Conservation (phyloP, 2,113 vertebrate species). For the Synodontis membranacea region DNA sequence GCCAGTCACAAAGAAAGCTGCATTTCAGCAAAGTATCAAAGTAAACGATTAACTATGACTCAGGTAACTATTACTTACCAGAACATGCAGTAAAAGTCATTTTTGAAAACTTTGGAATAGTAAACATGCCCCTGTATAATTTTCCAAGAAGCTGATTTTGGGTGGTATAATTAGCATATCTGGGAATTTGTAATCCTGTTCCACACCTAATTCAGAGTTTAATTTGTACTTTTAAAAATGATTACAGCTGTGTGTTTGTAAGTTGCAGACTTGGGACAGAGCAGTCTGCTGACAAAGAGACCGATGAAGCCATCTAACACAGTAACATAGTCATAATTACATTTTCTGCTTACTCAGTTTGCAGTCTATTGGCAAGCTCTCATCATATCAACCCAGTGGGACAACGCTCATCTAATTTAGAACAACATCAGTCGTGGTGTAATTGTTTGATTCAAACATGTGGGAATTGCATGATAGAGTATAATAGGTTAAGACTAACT, state of each 20-base stretch:
- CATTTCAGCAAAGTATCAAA: background rate
- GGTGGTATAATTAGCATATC: background rate
- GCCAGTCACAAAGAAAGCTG: background rate
- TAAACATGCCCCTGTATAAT: background rate
- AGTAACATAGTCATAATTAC: conserved; percentile 32
- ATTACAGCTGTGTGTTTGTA: background rate
- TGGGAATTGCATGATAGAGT: conserved; percentile 29
- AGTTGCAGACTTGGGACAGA: conserved; percentile 3
- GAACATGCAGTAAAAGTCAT: background rate
- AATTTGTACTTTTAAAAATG: conserved; percentile 16
- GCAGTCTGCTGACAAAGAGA: conserved; percentile 25
- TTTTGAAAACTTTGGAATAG: background rate
- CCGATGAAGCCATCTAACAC: conserved; percentile 41
- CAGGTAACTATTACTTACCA: background rate
- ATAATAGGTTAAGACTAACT: conserved; percentile 39
- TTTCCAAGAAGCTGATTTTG: background rate
- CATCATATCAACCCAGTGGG: conserved; percentile 46
- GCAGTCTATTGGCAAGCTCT: conserved; percentile 40
- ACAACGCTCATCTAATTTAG: conserved; percentile 37
- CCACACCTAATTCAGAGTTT: background rate
- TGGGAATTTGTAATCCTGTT: background rate
- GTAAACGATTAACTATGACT: background rate
- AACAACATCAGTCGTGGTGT: conserved; percentile 17
- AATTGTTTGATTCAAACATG: conserved; percentile 37
- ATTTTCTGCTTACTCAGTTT: conserved; percentile 49